Conservation (phyloP, 2,797 vertebrate genomes). For the Diplodus puntazzo region DNA sequence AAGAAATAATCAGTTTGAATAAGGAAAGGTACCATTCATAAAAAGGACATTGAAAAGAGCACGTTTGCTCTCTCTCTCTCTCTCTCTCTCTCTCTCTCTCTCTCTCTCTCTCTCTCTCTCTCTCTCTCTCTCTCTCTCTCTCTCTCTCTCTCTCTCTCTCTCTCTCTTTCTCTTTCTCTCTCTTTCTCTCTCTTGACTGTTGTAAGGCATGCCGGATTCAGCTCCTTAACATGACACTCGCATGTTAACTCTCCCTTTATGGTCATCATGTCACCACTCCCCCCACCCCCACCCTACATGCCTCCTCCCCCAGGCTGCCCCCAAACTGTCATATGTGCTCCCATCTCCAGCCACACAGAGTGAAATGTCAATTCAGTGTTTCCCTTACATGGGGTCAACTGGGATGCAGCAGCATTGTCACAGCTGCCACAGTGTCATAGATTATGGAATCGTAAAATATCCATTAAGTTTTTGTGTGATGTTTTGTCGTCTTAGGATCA, state of each 20-base stretch:
- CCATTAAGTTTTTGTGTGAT: neutral
- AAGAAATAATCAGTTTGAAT: conserved; percentile 29
- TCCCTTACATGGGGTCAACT: conserved; percentile 62
- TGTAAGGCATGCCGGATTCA: conserved; percentile 10
- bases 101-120: neutral
- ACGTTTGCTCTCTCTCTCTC: neutral
- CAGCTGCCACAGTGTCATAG: conserved; percentile 4
- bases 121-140: neutral
- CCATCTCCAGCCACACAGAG: conserved; percentile 66
- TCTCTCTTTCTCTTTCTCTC: too few species aligned
- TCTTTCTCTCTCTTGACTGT: too few species aligned
- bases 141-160: neutral
- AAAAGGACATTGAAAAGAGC: conserved; percentile 4
- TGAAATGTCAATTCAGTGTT: conserved; percentile 73
- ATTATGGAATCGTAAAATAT: conserved; percentile 12
- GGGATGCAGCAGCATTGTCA: conserved; percentile 35
- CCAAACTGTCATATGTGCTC: conserved; percentile 82
- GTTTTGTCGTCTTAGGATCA: neutral
- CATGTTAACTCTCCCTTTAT: conserved; percentile 68
- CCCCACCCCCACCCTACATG: conserved; percentile 1
- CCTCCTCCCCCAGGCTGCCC: conserved; percentile 74
- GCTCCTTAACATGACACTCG: conserved; percentile 55
- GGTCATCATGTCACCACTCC: conserved; percentile 52
- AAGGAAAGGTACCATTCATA: conserved; percentile 25
- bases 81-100: neutral